A percentile compares a stretch with the other conserved stretches of the same genome.
Conservation (phyloP, 2,113 vertebrate genomes). For the Muntiacus muntjak region DNA sequence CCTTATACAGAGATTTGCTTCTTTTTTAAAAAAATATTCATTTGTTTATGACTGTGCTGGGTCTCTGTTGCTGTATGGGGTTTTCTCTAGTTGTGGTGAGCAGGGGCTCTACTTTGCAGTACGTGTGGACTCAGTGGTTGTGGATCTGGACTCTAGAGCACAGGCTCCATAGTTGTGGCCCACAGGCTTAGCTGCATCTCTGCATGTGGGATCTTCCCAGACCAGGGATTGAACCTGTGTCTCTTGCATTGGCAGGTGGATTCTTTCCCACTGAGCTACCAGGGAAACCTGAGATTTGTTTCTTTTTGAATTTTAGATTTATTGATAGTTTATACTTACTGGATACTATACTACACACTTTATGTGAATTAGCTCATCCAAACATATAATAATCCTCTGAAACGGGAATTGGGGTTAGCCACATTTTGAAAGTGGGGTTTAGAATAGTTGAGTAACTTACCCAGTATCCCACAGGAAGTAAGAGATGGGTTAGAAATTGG, state of each 20-base stretch:
- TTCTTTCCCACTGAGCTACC: neutral
- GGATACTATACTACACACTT: neutral
- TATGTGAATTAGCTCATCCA: neutral
- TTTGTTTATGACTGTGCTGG: neutral
- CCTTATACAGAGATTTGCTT: neutral
- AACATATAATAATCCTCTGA: neutral
- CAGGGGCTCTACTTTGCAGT: neutral
- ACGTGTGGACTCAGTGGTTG: neutral
- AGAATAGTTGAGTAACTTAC: neutral
- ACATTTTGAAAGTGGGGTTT: neutral
- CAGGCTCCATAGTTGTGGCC: neutral
- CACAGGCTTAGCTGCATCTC: neutral
- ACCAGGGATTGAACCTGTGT: neutral
- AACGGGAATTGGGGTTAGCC: neutral
- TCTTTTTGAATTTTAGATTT: neutral
- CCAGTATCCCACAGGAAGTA: neutral
- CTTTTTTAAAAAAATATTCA: neutral
- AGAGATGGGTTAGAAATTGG: neutral
- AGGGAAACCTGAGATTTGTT: neutral
- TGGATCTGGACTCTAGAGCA: neutral
- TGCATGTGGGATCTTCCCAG: neutral
- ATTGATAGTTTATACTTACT: neutral
- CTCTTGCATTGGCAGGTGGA: neutral
- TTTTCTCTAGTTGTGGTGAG: neutral
- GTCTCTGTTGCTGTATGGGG: fast-evolving